A percentile compares a stretch with the other conserved stretches of the same genome.
phyloP scores from a whole-genome alignment of 2,888 invertebrate genomes.

The Criorhina ranunculi region DNA sequence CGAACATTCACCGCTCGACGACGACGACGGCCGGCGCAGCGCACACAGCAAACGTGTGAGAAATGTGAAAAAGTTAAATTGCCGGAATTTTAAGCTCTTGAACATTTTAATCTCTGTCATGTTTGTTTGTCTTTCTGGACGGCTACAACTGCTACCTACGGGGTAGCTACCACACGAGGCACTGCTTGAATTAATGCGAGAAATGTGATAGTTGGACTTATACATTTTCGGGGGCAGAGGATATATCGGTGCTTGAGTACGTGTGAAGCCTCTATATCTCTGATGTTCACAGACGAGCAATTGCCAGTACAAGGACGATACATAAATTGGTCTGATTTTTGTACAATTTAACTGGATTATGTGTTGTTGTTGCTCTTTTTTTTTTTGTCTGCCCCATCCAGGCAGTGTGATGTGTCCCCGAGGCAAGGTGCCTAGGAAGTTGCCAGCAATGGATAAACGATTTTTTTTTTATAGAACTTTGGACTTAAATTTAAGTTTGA shows the following conservation, averaged over 20 bases:
- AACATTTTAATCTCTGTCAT: conserved; percentile 75
- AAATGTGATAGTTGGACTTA: conserved; percentile 48
- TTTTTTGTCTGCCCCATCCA: conserved; percentile 9
- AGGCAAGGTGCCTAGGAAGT: conserved; percentile 17
- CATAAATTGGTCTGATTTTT: conserved; percentile 72
- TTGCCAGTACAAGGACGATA: conserved; percentile 57
- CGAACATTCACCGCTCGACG: conserved; percentile 16
- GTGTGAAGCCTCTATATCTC: conserved; percentile 57
- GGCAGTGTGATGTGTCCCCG: conserved; percentile 48
- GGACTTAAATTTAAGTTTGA: conserved; percentile 35
- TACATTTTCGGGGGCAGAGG: conserved; percentile 33
- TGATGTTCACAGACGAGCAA: conserved; percentile 68
- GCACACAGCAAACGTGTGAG: conserved; percentile 65
- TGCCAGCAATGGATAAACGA: conserved; percentile 26
- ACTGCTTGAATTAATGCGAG: conserved; percentile 50
- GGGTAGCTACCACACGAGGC: conserved; percentile 16
- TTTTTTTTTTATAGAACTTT: conserved; percentile 18
- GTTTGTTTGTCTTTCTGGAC: conserved; percentile 66
- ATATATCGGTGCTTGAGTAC: neutral
- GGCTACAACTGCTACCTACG: conserved; percentile 28
- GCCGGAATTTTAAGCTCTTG: conserved; percentile 74
- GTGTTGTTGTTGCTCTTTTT: conserved; percentile 35
- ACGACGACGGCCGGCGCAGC: neutral
- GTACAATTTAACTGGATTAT: conserved; percentile 73
- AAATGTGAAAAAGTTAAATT: conserved; percentile 76